Percentiles rank a stretch among this genome's conserved stretches.
phyloP scores from a whole-genome alignment of 1,140 invertebrate species.

The Mya arenaria region DNA sequence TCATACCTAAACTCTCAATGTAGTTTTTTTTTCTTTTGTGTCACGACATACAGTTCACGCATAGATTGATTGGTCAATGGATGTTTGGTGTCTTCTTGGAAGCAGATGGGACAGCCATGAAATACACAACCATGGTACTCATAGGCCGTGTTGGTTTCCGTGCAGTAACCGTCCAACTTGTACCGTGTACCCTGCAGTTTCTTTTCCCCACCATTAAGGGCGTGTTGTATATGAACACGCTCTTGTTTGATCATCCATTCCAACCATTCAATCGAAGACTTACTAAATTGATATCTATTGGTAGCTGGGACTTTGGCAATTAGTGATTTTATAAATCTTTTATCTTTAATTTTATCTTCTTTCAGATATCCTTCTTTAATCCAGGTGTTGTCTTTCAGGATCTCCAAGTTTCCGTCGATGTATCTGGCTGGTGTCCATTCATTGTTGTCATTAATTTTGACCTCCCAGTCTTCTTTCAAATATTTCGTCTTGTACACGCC shows the following conservation, averaged over 20 bases:
- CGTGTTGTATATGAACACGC: background rate
- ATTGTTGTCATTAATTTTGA: slow-evolving; percentile 1
- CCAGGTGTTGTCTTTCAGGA: background rate
- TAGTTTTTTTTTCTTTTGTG: slow-evolving; percentile 8
- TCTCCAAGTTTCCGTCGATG: background rate
- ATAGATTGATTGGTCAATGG: slow-evolving; percentile 18
- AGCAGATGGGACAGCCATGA: slow-evolving; percentile 20
- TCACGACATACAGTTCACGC: slow-evolving; percentile 10
- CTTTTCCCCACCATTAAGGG: background rate
- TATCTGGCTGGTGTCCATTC: background rate
- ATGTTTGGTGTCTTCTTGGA: background rate
- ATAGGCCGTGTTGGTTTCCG: slow-evolving; percentile 29
- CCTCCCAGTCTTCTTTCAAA: slow-evolving; percentile 47
- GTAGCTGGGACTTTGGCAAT: background rate
- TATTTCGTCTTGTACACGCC: slow-evolving; percentile 48
- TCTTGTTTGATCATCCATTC: slow-evolving; percentile 1
- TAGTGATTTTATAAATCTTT: background rate
- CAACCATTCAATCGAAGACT: background rate
- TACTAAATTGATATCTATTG: background rate
- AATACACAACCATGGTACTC: background rate
- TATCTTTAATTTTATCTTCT: background rate
- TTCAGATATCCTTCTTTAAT: background rate
- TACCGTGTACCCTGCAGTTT: background rate
- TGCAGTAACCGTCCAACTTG: slow-evolving; percentile 28
- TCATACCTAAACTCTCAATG: background rate